These are phyloP conservation scores for Shinisaurus crocodilurus DNA, from an alignment of 2,113 vertebrate species.

Conservation along the genomic window DNA sequence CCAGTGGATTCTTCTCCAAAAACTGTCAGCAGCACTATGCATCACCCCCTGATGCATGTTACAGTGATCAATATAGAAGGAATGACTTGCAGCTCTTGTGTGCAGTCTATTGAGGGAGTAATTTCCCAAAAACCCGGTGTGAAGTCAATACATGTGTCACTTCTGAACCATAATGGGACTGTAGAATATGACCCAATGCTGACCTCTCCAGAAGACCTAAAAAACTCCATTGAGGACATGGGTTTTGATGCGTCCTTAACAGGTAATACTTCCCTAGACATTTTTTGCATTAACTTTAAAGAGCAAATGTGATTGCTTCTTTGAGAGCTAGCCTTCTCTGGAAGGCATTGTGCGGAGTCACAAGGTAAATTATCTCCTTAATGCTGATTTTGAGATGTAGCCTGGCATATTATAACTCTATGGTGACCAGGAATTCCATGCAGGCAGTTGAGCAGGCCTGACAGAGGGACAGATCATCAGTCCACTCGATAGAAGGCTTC, in stretches of 20 bases:
- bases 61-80: conserved; percentile 88
- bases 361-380: neutral
- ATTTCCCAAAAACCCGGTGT: conserved; percentile 89
- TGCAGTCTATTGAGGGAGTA: conserved; percentile 88
- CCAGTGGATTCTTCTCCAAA: conserved; percentile 49
- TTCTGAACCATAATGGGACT: conserved; percentile 80
- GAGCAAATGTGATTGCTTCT: neutral
- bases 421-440: too few relatives aligned
- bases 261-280: conserved; percentile 76
- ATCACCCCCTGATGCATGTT: conserved; percentile 77
- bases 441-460: too few relatives aligned
- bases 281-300: neutral
- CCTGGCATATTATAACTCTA: neutral
- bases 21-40: conserved; percentile 60
- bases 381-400: neutral
- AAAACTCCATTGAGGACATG: conserved; percentile 88
- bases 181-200: conserved; percentile 91
- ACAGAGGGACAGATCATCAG: too few relatives aligned
- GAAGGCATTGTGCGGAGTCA: neutral
- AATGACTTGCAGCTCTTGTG: conserved; percentile 96
- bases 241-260: conserved; percentile 91
- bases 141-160: conserved; percentile 83
- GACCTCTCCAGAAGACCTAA: conserved; percentile 84
- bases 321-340: neutral
- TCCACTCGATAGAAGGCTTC: too few relatives aligned